These are phyloP conservation scores for Lymantria dispar DNA, from an alignment of 2,888 invertebrate genomes.

Conservation along the genomic window DNA sequence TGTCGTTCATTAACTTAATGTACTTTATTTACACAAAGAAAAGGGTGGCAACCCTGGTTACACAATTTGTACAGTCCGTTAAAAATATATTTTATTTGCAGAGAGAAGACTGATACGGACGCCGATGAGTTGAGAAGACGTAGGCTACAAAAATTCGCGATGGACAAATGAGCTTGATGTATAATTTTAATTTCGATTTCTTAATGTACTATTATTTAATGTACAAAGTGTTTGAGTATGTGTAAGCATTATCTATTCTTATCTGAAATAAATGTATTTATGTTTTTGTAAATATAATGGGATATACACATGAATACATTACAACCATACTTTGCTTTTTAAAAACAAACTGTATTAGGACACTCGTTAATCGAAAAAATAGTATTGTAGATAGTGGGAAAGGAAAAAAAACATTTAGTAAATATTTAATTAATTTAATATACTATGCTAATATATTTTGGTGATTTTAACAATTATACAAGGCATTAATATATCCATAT, in stretches of 20 bases:
- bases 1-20: too few relatives aligned
- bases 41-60: background rate
- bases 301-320: conserved; percentile 79
- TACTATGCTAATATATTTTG: conserved; percentile 40
- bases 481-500: conserved; percentile 88
- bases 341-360: background rate
- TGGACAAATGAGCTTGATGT: conserved; percentile 68
- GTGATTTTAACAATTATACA: conserved; percentile 85
- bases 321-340: conserved; percentile 45
- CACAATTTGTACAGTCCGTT: background rate
- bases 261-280: conserved; percentile 73
- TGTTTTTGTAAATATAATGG: conserved; percentile 80
- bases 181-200: conserved; percentile 55
- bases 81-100: conserved; percentile 21
- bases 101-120: conserved; percentile 73
- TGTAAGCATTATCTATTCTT: conserved; percentile 77
- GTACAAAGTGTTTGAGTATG: conserved; percentile 77
- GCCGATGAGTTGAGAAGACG: conserved; percentile 88
- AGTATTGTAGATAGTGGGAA: background rate
- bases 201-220: conserved; percentile 69
- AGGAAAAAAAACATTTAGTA: conserved; percentile 23
- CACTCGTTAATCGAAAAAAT: background rate
- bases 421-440: conserved; percentile 33
- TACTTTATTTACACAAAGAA: too few relatives aligned
- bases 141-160: conserved; percentile 88